These are phyloP conservation scores for Corbicula japonica DNA, from an alignment of 2,888 invertebrate species.

Conservation along the genomic window DNA sequence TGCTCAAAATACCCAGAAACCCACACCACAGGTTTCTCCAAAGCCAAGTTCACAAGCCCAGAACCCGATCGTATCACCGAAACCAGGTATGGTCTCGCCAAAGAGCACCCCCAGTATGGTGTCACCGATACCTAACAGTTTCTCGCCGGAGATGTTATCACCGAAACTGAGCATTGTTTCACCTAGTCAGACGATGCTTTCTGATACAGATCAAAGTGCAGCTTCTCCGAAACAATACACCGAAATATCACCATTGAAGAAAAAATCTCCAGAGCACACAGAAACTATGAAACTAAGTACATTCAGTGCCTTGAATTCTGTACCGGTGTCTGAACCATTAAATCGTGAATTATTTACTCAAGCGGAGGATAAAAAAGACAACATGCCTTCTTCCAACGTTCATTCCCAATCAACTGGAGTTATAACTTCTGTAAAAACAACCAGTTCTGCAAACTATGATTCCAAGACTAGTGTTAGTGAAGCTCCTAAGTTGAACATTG, in stretches of 20 bases:
- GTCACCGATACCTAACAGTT: constrained; percentile 25
- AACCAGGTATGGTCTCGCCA: constrained; percentile 49
- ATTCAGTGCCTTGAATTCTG: constrained; percentile 60
- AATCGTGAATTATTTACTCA: constrained; percentile 3
- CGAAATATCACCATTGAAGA: constrained; percentile 57
- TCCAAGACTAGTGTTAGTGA: constrained; percentile 15
- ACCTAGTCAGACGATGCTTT: constrained; percentile 44
- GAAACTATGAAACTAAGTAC: constrained; percentile 47
- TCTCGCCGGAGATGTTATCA: constrained; percentile 53
- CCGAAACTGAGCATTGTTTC: constrained; percentile 63
- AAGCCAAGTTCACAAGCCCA: constrained; percentile 30
- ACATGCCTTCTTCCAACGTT: background rate
- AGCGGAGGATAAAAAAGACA: constrained; percentile 10
- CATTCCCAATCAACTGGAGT: constrained; percentile 35
- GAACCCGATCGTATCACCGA: constrained; percentile 36
- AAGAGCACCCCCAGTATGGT: constrained; percentile 27
- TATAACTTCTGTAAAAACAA: constrained; percentile 46
- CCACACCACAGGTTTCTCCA: constrained; percentile 42
- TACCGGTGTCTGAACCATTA: constrained; percentile 33
- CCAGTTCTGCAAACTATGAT: constrained; percentile 6
- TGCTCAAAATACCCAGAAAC: constrained; percentile 13
- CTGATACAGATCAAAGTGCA: constrained; percentile 35
- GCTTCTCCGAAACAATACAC: constrained; percentile 44
- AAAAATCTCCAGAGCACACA: constrained; percentile 43
- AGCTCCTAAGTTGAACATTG: constrained; percentile 8